phyloP scores from a whole-genome alignment of 2,113 vertebrate species.

The Channa argus region DNA sequence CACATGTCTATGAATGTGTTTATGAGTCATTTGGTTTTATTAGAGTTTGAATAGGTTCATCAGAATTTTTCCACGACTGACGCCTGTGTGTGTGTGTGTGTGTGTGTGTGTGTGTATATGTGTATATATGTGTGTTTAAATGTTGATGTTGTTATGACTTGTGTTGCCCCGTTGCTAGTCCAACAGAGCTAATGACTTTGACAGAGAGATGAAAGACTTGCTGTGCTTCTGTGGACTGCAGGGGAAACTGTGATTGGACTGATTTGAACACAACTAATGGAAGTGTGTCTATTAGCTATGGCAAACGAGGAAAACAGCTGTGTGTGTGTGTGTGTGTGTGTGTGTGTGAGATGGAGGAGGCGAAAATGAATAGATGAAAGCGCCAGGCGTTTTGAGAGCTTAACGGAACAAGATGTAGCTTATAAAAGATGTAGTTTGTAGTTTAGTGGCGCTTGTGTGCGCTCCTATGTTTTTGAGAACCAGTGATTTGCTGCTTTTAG shows the following conservation, averaged over 20 bases:
- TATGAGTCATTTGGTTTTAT: background rate
- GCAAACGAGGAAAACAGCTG: background rate
- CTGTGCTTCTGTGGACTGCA: background rate
- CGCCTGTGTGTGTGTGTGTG: background rate
- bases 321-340: slow-evolving; percentile 1
- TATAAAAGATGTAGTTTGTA: too few relatives aligned
- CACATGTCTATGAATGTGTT: slow-evolving; percentile 19
- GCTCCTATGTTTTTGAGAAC: background rate
- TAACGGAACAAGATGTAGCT: background rate
- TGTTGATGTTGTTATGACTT: background rate
- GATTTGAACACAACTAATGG: slow-evolving; percentile 16
- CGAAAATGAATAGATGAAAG: background rate
- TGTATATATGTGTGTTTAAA: background rate
- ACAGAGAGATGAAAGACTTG: slow-evolving; percentile 5
- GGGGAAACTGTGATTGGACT: background rate
- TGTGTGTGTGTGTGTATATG: background rate
- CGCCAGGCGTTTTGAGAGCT: background rate
- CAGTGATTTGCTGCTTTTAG: background rate
- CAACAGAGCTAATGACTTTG: slow-evolving; percentile 9
- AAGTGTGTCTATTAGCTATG: background rate
- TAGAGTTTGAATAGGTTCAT: slow-evolving; percentile 2
- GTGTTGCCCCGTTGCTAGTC: background rate
- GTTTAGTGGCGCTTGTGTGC: background rate
- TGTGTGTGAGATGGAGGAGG: background rate
- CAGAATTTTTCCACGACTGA: background rate